Evolutionary conservation across 2,113 vertebrate species (phyloP).

Genomic region (Protobothrops mucrosquamatus): DNA sequence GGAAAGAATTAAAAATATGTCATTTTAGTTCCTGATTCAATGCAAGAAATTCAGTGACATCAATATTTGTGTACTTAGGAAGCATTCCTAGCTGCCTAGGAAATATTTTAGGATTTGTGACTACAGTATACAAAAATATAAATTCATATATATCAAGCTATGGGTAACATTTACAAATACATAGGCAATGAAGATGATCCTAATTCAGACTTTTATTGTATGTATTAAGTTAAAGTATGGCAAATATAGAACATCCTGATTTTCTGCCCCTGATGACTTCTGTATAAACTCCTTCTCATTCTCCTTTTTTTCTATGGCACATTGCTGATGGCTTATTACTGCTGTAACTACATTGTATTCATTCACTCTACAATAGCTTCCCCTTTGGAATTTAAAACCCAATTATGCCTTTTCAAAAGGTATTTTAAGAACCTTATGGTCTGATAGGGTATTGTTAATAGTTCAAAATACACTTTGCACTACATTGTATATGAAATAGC

Average conservation of each 20-base stretch:
- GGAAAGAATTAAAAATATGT: not conserved
- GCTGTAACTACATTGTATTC: not conserved
- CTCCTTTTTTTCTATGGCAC: not conserved
- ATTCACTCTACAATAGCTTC: not conserved
- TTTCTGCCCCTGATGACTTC: not conserved
- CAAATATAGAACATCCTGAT: not conserved
- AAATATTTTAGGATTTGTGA: not conserved
- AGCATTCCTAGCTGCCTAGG: not conserved
- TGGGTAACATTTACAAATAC: too few relatives aligned
- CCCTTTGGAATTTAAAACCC: not conserved
- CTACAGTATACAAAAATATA: not conserved
- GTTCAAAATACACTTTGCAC: not conserved
- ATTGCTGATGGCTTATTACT: not conserved
- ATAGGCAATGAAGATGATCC: not conserved
- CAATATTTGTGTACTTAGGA: not conserved
- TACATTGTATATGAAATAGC: not conserved
- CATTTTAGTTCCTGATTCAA: constrained; percentile 10
- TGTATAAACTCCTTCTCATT: not conserved
- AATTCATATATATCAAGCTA: not conserved
- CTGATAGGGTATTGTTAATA: not conserved
- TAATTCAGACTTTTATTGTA: not conserved
- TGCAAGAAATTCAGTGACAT: not conserved
- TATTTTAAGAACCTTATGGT: not conserved
- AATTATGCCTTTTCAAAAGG: not conserved
- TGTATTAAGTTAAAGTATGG: not conserved